Conservation (phyloP, 2,888 invertebrate species). For the Megaustenia siamemsis region DNA sequence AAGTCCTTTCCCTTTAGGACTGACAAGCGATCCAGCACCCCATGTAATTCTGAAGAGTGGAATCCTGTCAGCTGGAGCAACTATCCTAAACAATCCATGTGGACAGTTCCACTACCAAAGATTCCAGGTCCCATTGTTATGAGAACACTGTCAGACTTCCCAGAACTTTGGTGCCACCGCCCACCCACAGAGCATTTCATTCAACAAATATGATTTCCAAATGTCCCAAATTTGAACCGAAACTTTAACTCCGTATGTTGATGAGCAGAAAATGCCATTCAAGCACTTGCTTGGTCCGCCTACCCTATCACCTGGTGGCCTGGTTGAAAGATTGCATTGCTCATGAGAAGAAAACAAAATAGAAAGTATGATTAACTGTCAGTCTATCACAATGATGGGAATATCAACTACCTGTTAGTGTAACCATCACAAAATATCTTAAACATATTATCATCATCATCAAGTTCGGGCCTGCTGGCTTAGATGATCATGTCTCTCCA, state of each 20-base stretch:
- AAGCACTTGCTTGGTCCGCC: constrained; percentile 33
- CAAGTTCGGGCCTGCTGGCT: too few species aligned
- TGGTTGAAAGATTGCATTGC: neutral
- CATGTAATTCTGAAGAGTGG: constrained; percentile 36
- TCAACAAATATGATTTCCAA: constrained; percentile 26
- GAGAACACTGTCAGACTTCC: neutral
- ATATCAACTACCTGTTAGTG: too few species aligned
- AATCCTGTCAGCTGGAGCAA: constrained; percentile 51
- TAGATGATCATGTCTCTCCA: too few species aligned
- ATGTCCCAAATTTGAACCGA: neutral
- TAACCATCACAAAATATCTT: too few species aligned
- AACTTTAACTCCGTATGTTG: constrained; percentile 35
- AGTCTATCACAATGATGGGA: too few species aligned
- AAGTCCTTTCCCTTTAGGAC: neutral
- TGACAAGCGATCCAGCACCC: neutral
- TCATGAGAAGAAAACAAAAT: neutral
- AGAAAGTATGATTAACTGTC: too few species aligned
- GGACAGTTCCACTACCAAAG: constrained; percentile 49
- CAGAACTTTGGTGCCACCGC: constrained; percentile 22
- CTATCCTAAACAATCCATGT: constrained; percentile 48
- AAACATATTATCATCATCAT: too few species aligned
- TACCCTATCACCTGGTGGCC: neutral
- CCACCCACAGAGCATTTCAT: constrained; percentile 40
- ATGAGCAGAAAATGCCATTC: constrained; percentile 25
- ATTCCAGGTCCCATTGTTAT: constrained; percentile 16